phyloP scores from a whole-genome alignment of 2,797 vertebrate genomes.

The Hyperoplus immaculatus region DNA sequence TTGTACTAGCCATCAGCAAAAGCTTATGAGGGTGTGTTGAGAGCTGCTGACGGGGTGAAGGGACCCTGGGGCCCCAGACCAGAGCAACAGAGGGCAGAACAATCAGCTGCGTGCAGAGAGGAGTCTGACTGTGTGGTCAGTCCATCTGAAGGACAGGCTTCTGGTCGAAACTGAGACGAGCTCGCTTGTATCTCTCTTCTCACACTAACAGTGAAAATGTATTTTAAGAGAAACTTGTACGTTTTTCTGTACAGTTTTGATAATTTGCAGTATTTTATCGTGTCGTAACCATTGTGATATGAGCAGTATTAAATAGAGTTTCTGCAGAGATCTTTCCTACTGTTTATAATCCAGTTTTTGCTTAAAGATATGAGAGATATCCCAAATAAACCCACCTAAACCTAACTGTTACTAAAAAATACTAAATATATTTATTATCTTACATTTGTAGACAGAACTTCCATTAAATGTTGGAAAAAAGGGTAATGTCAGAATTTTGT shows the following conservation, averaged over 20 bases:
- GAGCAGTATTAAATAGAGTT: constrained; percentile 94
- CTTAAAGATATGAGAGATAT: constrained; percentile 85
- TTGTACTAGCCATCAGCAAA: constrained; percentile 71
- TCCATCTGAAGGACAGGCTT: constrained; percentile 46
- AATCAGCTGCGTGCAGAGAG: constrained; percentile 69
- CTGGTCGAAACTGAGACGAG: constrained; percentile 45
- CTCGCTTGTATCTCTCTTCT: constrained; percentile 81
- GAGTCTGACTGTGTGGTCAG: constrained; percentile 33
- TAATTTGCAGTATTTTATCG: constrained; percentile 99
- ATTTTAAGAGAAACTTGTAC: constrained; percentile 97
- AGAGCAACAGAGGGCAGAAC: constrained; percentile 76
- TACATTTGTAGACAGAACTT: constrained; percentile 87
- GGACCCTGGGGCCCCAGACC: constrained; percentile 42
- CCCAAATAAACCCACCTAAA: constrained; percentile 83
- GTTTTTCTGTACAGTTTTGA: constrained; percentile 98
- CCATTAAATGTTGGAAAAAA: constrained; percentile 80
- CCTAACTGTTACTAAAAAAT: constrained; percentile 82
- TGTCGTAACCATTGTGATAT: constrained; percentile 95
- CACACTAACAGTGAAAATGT: constrained; percentile 93
- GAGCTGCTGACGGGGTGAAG: constrained; percentile 37
- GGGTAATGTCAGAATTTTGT: constrained; percentile 85
- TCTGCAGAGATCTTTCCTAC: constrained; percentile 95
- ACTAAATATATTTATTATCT: constrained; percentile 89
- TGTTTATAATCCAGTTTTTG: constrained; percentile 93
- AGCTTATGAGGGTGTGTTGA: constrained; percentile 48